phyloP scores from a whole-genome alignment of 2,888 invertebrate species.

The Sarcophaga variegata region DNA sequence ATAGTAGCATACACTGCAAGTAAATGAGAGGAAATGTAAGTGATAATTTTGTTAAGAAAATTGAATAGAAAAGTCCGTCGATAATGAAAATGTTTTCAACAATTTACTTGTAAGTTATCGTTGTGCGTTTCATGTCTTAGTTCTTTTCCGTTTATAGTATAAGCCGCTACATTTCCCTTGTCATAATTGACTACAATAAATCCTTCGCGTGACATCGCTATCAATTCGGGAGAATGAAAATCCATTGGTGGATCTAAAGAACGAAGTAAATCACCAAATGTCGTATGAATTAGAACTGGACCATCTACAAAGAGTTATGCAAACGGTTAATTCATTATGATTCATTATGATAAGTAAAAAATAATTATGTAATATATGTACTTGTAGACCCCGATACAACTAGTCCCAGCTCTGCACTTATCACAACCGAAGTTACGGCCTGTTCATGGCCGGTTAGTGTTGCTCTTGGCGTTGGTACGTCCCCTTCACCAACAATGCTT shows the following conservation, averaged over 20 bases:
- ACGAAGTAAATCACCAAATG: slow-evolving; percentile 96
- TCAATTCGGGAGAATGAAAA: slow-evolving; percentile 90
- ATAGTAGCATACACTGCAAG: slow-evolving; percentile 92
- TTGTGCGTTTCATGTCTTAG: slow-evolving; percentile 95
- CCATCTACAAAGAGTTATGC: slow-evolving; percentile 86
- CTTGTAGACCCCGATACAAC: slow-evolving; percentile 96
- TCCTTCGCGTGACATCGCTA: slow-evolving; percentile 97
- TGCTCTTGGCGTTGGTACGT: slow-evolving; percentile 96
- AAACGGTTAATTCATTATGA: background rate
- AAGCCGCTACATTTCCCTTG: slow-evolving; percentile 95
- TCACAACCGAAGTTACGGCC: slow-evolving; percentile 96
- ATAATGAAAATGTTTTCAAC: background rate
- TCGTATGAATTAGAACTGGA: slow-evolving; percentile 98
- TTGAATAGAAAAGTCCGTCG: background rate
- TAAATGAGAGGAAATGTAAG: no score
- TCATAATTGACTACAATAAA: slow-evolving; percentile 97
- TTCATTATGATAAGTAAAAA: background rate
- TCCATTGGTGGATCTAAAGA: slow-evolving; percentile 92
- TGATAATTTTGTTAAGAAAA: no score
- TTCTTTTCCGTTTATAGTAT: slow-evolving; percentile 95
- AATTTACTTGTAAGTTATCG: slow-evolving; percentile 94
- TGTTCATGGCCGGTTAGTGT: slow-evolving; percentile 99
- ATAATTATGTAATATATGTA: slow-evolving; percentile 77
- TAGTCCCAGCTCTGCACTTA: slow-evolving; percentile 98
- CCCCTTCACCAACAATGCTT: slow-evolving; percentile 98